phyloP scores from a whole-genome alignment of 2,113 vertebrate species.

The Bubalus kerabau region DNA sequence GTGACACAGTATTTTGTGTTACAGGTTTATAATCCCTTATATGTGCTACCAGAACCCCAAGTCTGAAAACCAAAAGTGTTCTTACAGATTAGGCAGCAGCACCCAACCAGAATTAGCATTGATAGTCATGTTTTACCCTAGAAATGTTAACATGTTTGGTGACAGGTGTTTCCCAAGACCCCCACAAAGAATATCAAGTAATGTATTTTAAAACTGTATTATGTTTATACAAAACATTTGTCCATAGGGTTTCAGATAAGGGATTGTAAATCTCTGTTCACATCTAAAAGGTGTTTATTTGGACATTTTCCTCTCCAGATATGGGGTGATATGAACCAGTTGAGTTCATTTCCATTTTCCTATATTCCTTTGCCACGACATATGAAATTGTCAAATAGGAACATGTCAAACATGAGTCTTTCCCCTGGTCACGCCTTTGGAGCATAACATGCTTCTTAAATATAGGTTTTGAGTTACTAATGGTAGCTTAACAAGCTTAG shows the following conservation, averaged over 20 bases:
- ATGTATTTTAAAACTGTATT: background rate
- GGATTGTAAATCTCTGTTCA: background rate
- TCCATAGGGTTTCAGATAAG: background rate
- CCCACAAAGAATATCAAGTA: background rate
- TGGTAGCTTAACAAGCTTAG: background rate
- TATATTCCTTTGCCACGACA: background rate
- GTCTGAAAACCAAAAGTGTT: background rate
- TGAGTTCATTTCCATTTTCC: background rate
- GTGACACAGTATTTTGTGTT: background rate
- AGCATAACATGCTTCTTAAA: background rate
- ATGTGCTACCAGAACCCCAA: background rate
- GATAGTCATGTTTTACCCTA: background rate
- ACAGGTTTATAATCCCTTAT: rapidly evolving
- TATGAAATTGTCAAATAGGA: background rate
- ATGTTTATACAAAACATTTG: background rate
- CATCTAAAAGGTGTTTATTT: background rate
- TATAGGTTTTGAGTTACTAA: background rate
- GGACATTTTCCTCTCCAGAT: background rate
- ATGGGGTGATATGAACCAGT: background rate
- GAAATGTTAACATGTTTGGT: background rate
- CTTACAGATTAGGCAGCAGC: background rate
- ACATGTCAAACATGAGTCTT: background rate
- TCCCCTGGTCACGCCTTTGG: background rate
- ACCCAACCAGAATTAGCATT: background rate
- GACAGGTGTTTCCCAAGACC: background rate